Evolutionary conservation across 2,113 vertebrate species (phyloP), one percentile per base, ranked within the genome.

Genomic region (Pheucticus melanocephalus): DNA sequence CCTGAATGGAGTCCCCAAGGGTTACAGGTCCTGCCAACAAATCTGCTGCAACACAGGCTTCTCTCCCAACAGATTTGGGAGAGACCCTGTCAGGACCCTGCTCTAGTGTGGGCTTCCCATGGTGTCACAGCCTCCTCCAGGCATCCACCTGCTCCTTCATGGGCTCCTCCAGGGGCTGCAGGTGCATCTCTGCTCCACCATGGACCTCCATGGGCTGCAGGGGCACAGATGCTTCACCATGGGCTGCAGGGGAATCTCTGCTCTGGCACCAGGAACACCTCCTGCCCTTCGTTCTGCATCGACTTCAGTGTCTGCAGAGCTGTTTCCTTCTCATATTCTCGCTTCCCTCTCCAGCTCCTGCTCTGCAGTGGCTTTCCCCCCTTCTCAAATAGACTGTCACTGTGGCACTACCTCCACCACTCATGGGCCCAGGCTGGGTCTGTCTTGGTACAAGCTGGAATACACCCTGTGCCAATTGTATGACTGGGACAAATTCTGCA

Each of bases 221-320:
- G 33, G 7, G 7, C 2, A 16, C 21, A 33, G 18, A 7, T n/a
- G 35, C 28, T 11, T 39, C 21, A 45, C n/a, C 25, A 10, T 11
- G 8, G 11, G 6, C 57, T 44, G 23, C 19, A 60, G 82, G 20
- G 12, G 9, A 48, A 37, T 39, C 39, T 65, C 35, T 14, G 28
- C 40, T 66, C 17, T 1, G 2, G 57, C 0, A 0, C 4, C 31
- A 24, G 42, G 15, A 66, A 3, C 44, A 30, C 2, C 22, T 87
- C 39, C 59, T 15, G 1, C 17, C 6, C 9, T 30, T 19, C 4
- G 1, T 9, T 45, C 56, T 64, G 8, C 70, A 60, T 4, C 20
- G 20, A 22, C 12, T 37, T 28, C 4, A 0, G 21, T 16, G 17
- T 25, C 71, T 47, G 56, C 50, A 81, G 37, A n/a, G n/a, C 8